Conservation (phyloP, 1,140 invertebrate genomes). For the Patella vulgata region DNA sequence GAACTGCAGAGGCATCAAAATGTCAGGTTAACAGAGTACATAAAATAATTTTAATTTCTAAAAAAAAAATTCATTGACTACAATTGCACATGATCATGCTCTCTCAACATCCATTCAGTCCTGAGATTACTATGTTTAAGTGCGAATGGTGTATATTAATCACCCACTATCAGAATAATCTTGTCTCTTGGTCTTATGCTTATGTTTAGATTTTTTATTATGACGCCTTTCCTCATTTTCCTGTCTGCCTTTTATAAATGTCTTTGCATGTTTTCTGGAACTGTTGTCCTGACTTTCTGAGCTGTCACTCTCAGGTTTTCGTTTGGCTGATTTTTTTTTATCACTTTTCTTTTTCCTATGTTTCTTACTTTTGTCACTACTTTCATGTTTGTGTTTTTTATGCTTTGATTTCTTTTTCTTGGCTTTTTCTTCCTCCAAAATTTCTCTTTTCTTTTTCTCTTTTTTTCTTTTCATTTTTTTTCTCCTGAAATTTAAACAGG, state of each 20-base stretch:
- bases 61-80: too few species aligned
- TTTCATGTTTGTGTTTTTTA: neutral
- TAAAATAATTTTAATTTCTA: too few species aligned
- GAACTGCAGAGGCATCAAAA: too few species aligned
- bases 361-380: constrained; percentile 8
- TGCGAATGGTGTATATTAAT: neutral
- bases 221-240: constrained; percentile 7
- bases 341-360: neutral
- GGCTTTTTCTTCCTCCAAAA: constrained; percentile 16
- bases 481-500: constrained; percentile 20
- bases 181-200: constrained; percentile 7
- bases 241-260: constrained; percentile 9
- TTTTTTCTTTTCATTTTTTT: constrained; percentile 12
- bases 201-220: neutral
- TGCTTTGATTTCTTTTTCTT: neutral
- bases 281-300: constrained; percentile 18
- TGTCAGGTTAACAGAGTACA: too few species aligned
- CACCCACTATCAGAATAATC: constrained; percentile 6
- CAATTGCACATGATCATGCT: neutral
- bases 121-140: neutral
- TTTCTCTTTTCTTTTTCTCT: constrained; percentile 7
- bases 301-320: neutral
- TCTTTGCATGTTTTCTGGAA: constrained; percentile 4
- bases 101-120: neutral
- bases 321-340: constrained; percentile 1